These are phyloP conservation scores for Erpobdella octoculata DNA, from an alignment of 2,888 invertebrate species.

Conservation along the genomic window DNA sequence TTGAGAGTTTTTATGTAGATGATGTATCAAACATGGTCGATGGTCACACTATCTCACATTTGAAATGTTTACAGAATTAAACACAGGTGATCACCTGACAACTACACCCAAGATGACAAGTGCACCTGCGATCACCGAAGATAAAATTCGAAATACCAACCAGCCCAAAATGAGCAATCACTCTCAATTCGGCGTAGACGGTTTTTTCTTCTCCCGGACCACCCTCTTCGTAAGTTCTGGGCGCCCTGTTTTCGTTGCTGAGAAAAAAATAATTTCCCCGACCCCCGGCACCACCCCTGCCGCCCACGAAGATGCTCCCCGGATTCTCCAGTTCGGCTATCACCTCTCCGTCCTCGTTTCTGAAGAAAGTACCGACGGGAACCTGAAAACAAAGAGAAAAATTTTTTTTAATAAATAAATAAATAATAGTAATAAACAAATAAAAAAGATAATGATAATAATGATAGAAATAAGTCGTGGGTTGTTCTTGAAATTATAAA, in stretches of 20 bases:
- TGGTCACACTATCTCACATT: too few relatives aligned
- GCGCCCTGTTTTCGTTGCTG: slow-evolving; percentile 68
- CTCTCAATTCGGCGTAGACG: slow-evolving; percentile 68
- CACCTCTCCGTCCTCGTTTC: slow-evolving; percentile 54
- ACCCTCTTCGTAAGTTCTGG: slow-evolving; percentile 77
- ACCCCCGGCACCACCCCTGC: slow-evolving; percentile 90
- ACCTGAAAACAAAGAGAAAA: slow-evolving; percentile 28
- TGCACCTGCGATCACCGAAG: not conserved
- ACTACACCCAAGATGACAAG: too few relatives aligned
- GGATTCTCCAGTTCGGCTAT: slow-evolving; percentile 64
- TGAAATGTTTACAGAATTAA: too few relatives aligned
- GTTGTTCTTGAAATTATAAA: too few relatives aligned
- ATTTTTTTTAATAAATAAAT: not conserved
- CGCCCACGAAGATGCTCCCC: slow-evolving; percentile 78
- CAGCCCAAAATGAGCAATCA: slow-evolving; percentile 83
- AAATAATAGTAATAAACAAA: not conserved
- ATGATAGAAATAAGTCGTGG: too few relatives aligned
- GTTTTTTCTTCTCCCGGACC: slow-evolving; percentile 64
- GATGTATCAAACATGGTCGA: too few relatives aligned
- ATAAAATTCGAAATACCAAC: slow-evolving; percentile 37
- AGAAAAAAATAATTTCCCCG: slow-evolving; percentile 87
- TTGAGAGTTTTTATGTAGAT: too few relatives aligned
- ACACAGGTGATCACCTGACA: too few relatives aligned
- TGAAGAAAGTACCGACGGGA: slow-evolving; percentile 64
- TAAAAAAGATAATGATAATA: too few relatives aligned